These are phyloP conservation scores for Vicugna pacos DNA, from an alignment of 2,113 vertebrate genomes.

Conservation along the genomic window DNA sequence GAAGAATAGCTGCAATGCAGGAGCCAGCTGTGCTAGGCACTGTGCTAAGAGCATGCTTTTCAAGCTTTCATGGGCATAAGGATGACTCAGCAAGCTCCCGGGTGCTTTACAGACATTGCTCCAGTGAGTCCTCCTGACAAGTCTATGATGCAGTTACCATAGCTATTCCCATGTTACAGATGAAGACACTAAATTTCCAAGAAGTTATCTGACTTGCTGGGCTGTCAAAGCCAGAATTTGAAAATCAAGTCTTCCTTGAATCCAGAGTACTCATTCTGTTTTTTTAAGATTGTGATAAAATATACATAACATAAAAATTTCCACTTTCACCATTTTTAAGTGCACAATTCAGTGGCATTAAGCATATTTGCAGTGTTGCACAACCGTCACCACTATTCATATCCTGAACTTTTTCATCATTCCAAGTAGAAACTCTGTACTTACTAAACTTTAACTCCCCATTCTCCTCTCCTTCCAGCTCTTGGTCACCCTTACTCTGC, in stretches of 20 bases:
- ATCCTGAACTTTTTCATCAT: not conserved
- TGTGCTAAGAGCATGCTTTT: not conserved
- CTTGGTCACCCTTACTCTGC: not conserved
- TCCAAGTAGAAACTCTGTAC: not conserved
- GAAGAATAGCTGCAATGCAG: not conserved
- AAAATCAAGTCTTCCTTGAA: not conserved
- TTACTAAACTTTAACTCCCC: not conserved
- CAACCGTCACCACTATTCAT: not conserved
- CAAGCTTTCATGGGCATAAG: not conserved
- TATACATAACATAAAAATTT: not conserved
- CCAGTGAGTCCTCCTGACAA: not conserved
- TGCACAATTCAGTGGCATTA: not conserved
- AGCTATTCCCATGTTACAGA: not conserved
- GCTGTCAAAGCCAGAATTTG: not conserved
- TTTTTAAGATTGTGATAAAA: not conserved
- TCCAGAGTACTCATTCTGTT: not conserved
- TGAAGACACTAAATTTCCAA: not conserved
- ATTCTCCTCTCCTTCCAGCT: not conserved
- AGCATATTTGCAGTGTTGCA: not conserved
- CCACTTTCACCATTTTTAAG: not conserved
- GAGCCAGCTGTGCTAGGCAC: not conserved
- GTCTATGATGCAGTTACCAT: not conserved
- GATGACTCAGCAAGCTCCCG: no score
- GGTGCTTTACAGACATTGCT: not conserved
- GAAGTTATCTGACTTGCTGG: not conserved